Evolutionary conservation across 2,113 vertebrate genomes (phyloP).

Genomic region (Tinamus guttatus): DNA sequence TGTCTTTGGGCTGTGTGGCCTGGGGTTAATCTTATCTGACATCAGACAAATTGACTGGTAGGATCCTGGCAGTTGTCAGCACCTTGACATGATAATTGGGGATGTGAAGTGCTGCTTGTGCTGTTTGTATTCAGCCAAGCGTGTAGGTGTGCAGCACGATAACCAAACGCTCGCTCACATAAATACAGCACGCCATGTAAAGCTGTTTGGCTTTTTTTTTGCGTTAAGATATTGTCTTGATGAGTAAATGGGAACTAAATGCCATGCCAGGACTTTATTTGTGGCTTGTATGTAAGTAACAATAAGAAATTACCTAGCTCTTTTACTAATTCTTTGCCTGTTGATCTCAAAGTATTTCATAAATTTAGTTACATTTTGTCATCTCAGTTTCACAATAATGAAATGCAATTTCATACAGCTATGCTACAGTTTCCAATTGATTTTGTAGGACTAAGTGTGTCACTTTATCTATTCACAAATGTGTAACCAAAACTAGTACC

Average conservation of each 20-base stretch:
- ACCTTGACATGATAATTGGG: background rate
- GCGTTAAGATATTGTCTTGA: background rate
- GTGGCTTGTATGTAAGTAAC: background rate
- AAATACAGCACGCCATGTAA: background rate
- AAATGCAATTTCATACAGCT: background rate
- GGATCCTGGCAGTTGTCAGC: background rate
- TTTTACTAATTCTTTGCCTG: background rate
- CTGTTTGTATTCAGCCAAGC: background rate
- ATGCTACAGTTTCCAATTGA: background rate
- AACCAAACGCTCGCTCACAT: background rate
- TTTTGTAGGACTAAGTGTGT: background rate
- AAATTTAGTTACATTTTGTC: background rate
- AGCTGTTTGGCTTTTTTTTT: background rate
- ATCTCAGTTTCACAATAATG: background rate
- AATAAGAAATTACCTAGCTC: background rate
- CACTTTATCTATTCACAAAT: background rate
- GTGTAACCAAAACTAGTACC: background rate
- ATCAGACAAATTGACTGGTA: background rate
- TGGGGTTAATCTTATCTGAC: background rate
- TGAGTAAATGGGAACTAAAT: background rate
- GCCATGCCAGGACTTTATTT: background rate
- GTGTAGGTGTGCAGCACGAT: background rate
- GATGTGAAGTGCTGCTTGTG: background rate
- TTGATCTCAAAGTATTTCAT: background rate
- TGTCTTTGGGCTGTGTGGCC: background rate